Base-by-base conservation (phyloP, 2,113 vertebrate genomes). In the Perccottus glenii region DNA sequence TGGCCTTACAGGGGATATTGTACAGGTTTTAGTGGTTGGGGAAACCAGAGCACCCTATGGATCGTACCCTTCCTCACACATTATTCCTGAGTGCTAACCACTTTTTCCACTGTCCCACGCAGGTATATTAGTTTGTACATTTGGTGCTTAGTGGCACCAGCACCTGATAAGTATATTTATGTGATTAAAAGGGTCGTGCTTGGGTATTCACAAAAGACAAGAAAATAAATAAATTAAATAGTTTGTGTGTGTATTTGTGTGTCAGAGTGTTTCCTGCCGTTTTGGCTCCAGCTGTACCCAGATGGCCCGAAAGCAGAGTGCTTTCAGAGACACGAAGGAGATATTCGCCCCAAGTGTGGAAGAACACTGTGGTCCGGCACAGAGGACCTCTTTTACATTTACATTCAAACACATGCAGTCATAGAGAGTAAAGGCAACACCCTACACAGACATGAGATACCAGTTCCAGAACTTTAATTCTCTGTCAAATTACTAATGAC, bases 241-340 rank as follows among this genome's bases (percentile, higher is more conserved):
- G 78, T 75, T 66, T 80, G 69, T 67, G 71, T 73, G 81, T 80
- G 79, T 61, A 48, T 82, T 9, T 86, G 60, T 81, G 77, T 74
- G 70, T 33, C 48, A 56, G 62, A 74, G 75, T 60, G 83, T 83
- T 71, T 85, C 76, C 73, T 85, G 85, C 58, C 78, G 48, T 55
- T 81, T 75, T 69, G 71, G 70, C 60, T 59, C 75, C 83, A 86
- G 81, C 85, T 90, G 85, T 82, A 85, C 76, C 85, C 83, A 81
- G 75, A 85, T 85, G 78, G 83, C 86, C 80, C 64, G 60, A 82
- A 73, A 84, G 71, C 80, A 85, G 71, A 70, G 64, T 43, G 73
- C 77, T 81, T 85, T 87, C 81, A 78, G 81, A 82, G 66, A 78
- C 19, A 35, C 73, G 77, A 86, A 81, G 70, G 63, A 77, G 61